Evolutionary conservation across 2,888 invertebrate genomes (phyloP), one percentile per base, ranked within the genome.

Genomic region (Polydrusus pterygomalis): DNA sequence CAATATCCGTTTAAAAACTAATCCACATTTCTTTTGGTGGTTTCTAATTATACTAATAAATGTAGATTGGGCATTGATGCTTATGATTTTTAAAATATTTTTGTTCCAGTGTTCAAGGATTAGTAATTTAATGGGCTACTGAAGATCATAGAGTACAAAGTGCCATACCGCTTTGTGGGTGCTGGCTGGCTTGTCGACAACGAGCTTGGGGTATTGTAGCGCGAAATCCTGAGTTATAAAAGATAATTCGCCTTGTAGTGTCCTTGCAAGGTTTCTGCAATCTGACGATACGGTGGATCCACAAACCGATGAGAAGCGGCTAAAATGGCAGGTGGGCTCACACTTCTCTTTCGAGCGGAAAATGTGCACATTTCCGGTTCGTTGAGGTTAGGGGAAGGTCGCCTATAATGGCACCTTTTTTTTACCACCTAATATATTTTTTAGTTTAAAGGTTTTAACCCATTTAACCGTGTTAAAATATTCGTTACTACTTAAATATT

Each of bases 251-350:
- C 25, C 25, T 1, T 25, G 10, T 8, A 38, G 15, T 60, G 58
- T 60, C 58, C 58, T 60, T 60, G 58, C 38, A 60, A 38, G 58
- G 38, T 60, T 60, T 18, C 58, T 60, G 38, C 17, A 54, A 34
- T 34, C 2, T 34, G 8, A 9, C 2, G 54, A 25, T 25, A 11
- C 9, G 30, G 17, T 15, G 58, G 18, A 7, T 17, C 58, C 38
- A 38, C 17, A 60, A 60, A 34, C n/a, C n/a, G 34, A 30, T 56
- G 6, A 15, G 15, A 8, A 34, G n/a, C 34, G 15, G 34, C n/a
- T 56, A 30, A 15, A 15, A 15, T 2, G 34, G 15, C 56, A 56
- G 56, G 56, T 56, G 56, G 10, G 34, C 34, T n/a, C 15, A n/a
- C 7, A 43, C 6, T 43, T 13, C 8, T 34, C 8, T 10, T 13